Evolutionary conservation across 2,797 vertebrate genomes (phyloP), one percentile per base, ranked within the genome.

Genomic region (Odontamblyopus rebecca): DNA sequence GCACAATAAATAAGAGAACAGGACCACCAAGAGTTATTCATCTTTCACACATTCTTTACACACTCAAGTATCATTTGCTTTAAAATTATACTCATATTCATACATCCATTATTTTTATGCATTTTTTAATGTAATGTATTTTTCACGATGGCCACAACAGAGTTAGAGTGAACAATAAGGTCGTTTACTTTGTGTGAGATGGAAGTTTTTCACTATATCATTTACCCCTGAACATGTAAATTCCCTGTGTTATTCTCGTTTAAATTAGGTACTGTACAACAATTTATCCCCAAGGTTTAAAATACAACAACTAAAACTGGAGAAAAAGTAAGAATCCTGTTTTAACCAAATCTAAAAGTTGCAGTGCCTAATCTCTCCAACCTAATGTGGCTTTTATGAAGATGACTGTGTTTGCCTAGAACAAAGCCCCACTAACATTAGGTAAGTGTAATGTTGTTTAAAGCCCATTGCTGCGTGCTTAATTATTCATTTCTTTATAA

Each of bases 401-500:
- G 70, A 61, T 61, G 38, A 11, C 66, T 30, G 50, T 69, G 65
- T 78, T 73, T 67, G 78, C 71, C 75, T 75, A 76, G 76, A 75
- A 71, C 75, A 70, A 72, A 65, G 54, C 15, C 68, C 78, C 53
- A 62, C 75, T 26, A 76, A 69, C 76, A 84, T 80, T 75, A 84
- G 72, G 70, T 61, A 60, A 32, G 67, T 78, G 41, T 86, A 84
- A 81, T 87, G 75, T 75, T 70, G 70, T 79, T 84, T 81, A 78
- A 86, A 82, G 68, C 59, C 61, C n/a, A 38, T 8, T 70, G 85
- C 78, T 70, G 79, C 77, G 74, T 85, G 76, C 79, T 90, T 91
- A 92, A 90, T 93, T 89, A 89, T 91, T 92, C 70, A 89, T 90
- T 89, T 86, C 81, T 81, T 87, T 82, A 86, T 91, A 90, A 85